Conservation (phyloP, 2,888 invertebrate species). For the Nezara viridula region DNA sequence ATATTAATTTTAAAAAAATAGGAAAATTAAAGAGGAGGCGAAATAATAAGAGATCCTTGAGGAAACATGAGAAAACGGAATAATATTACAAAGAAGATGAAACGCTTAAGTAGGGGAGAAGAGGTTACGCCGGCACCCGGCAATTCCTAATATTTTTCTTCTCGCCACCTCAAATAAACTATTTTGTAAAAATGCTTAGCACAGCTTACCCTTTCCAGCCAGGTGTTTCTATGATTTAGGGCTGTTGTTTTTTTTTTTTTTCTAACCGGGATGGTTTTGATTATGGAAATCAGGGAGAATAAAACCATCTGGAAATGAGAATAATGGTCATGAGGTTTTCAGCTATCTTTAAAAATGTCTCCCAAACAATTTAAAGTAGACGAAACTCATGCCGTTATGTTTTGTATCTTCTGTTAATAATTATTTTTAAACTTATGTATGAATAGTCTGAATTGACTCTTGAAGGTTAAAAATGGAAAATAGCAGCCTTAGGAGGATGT, state of each 20-base stretch:
- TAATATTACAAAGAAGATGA: constrained; percentile 20
- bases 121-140: neutral
- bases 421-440: no score
- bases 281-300: neutral
- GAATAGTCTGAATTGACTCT: no score
- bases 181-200: neutral
- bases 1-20: neutral
- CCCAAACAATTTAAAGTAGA: no score
- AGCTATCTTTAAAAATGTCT: no score
- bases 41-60: constrained; percentile 35
- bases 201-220: neutral
- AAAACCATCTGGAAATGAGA: neutral
- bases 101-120: neutral
- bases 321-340: neutral
- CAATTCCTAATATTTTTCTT: neutral
- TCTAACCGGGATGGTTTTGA: neutral
- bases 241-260: neutral
- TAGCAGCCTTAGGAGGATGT: no score
- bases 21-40: neutral
- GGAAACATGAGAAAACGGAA: constrained; percentile 12
- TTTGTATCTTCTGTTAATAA: no score
- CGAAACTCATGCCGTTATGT: no score
- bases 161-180: neutral
- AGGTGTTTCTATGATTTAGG: neutral
- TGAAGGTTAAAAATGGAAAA: no score